phyloP scores from a whole-genome alignment of 2,797 vertebrate species.

The Ctenochaetus hawaiiensis region DNA sequence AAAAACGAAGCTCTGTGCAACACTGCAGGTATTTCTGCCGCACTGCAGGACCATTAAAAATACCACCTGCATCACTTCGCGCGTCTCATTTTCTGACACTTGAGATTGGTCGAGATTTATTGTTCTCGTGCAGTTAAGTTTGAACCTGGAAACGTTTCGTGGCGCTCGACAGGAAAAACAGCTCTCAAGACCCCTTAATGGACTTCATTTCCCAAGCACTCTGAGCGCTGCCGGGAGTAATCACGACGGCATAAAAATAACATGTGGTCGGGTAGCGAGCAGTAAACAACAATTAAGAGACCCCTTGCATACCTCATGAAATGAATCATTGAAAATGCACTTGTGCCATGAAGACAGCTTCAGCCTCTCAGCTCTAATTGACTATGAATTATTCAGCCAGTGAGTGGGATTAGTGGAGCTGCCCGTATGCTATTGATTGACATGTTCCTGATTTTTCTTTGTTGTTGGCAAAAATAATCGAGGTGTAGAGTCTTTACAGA shows the following conservation, averaged over 20 bases:
- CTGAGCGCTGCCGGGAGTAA: conserved; percentile 67
- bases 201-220: conserved; percentile 76
- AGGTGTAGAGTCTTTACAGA: conserved; percentile 6
- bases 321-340: conserved; percentile 81
- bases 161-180: conserved; percentile 67
- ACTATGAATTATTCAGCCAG: conserved; percentile 82
- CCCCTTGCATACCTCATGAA: conserved; percentile 71
- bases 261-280: conserved; percentile 66
- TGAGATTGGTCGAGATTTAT: conserved; percentile 50
- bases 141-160: conserved; percentile 53
- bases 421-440: conserved; percentile 51
- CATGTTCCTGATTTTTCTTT: conserved; percentile 50
- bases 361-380: conserved; percentile 78
- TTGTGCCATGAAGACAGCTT: conserved; percentile 71
- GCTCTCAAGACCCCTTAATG: conserved; percentile 70
- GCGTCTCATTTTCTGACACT: conserved; percentile 43
- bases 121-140: conserved; percentile 35
- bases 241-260: conserved; percentile 78
- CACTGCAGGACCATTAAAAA: conserved; percentile 29
- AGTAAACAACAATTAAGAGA: conserved; percentile 83
- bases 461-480: conserved; percentile 29
- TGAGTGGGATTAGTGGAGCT: conserved; percentile 56
- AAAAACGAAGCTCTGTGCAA: conserved; percentile 25
- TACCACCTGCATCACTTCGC: conserved; percentile 40
- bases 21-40: conserved; percentile 32